phyloP scores from a whole-genome alignment of 37 sponge, comb jelly and placozoan species.

The Beroe ovata region DNA sequence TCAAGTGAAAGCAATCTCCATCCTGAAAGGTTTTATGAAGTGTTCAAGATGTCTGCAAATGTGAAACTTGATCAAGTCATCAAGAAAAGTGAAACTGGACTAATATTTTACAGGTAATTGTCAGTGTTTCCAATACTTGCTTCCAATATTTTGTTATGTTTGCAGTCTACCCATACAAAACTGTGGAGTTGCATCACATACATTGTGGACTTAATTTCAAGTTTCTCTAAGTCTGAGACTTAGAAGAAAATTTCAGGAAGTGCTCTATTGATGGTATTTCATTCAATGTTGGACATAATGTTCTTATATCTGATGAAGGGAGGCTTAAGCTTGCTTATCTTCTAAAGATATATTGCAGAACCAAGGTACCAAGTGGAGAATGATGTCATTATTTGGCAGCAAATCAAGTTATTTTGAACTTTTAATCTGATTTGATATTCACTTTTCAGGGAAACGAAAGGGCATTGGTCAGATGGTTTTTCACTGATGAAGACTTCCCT shows the following conservation, averaged over 20 bases:
- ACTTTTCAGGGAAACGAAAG: constrained; percentile 40
- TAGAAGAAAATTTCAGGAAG: constrained; percentile 18
- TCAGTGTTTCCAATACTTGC: not conserved
- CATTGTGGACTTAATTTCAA: no score
- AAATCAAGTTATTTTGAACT: no score
- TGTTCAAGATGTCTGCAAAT: not conserved
- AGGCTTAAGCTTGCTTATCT: not conserved
- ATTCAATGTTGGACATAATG: not conserved
- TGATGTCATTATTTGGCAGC: no score
- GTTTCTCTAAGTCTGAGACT: no score
- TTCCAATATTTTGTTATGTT: not conserved
- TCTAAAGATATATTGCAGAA: constrained; percentile 36
- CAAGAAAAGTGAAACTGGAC: constrained; percentile 52
- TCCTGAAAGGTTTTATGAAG: not conserved
- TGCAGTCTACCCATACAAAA: no score
- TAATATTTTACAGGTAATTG: constrained; percentile 55
- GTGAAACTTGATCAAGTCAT: constrained; percentile 11
- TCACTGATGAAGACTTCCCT: constrained; percentile 23
- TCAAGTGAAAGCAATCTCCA: no score
- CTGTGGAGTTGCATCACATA: no score
- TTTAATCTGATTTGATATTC: no score
- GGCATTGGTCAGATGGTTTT: constrained; percentile 42
- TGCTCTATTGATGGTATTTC: constrained; percentile 33
- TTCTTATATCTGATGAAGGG: constrained; percentile 2
- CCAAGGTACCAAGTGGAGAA: not conserved